Base-by-base conservation (phyloP, 1,140 invertebrate genomes). In the Drosophila sechellia region DNA sequence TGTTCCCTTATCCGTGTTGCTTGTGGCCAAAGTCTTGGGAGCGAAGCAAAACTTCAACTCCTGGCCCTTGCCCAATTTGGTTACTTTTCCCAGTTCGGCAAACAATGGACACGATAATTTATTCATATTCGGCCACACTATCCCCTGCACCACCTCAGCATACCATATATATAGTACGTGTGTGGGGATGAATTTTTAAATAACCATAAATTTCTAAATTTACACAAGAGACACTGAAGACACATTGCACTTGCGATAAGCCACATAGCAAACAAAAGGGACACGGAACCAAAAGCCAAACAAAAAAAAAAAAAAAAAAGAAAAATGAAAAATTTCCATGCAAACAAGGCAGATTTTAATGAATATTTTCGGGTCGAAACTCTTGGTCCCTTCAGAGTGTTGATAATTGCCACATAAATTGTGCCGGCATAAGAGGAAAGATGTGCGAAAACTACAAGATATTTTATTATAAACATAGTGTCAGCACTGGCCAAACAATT, bases 161-260 rank as follows among this genome's bases (percentile, higher is more conserved):
- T 20, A 20, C 10, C 11, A 17, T 2, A n/a, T 2, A 22, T 22
- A 22, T 22, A 22, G 20, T 15, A 11, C n/a, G 25, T 68, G 40
- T 52, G 66, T 48, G 45, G 45, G 46, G 58, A 75, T 87, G 79
- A 87, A 87, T 87, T 87, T 87, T 87, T 87, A 87, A 89, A 87
- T 87, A 87, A 87, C 85, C 86, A 89, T 87, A 87, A 87, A 87
- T 87, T 87, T 74, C 83, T 87, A 87, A 87, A 87, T 87, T 87
- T 87, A 87, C 83, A 79, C 83, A 87, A 73, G 83, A 84, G 83
- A 87, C 83, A 53, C 83, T 66, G 79, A 83, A 87, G 83, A 86
- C 83, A 86, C 83, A 87, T 86, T 89, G 84, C 79, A 77, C 65
- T 83, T 76, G 84, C 71, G 83, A 87, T 86, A 87, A 86, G 84